phyloP scores from a whole-genome alignment of 2,888 invertebrate genomes.

The Pyrochroa serraticornis region DNA sequence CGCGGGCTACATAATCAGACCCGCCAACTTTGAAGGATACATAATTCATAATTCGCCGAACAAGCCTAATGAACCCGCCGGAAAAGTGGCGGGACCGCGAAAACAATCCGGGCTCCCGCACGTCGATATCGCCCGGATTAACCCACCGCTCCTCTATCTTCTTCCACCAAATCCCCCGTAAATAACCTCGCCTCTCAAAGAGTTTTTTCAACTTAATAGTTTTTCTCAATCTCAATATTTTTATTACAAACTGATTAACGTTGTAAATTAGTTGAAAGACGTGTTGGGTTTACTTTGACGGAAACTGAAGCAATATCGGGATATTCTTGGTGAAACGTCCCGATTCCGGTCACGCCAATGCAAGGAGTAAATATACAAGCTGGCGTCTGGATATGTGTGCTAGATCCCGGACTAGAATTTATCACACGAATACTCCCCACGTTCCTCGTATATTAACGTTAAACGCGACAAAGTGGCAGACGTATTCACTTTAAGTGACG shows the following conservation, averaged over 20 bases:
- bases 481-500: constrained; percentile 8
- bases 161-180: no score
- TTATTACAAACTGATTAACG: no score
- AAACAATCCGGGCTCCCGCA: constrained; percentile 9
- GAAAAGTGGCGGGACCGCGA: constrained; percentile 10
- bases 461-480: constrained; percentile 16
- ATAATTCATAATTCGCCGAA: constrained; percentile 15
- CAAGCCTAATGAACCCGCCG: constrained; percentile 9
- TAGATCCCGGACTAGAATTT: constrained; percentile 15
- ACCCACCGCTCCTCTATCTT: no score
- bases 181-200: no score
- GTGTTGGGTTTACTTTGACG: constrained; percentile 22
- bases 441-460: constrained; percentile 18
- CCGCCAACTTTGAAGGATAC: constrained; percentile 10
- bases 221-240: no score
- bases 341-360: constrained; percentile 25
- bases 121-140: constrained; percentile 8
- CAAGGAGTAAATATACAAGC: constrained; percentile 27
- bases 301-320: constrained; percentile 14
- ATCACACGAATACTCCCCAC: constrained; percentile 18
- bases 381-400: constrained; percentile 3
- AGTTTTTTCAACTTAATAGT: constrained; percentile 17
- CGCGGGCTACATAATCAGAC: no score
- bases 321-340: constrained; percentile 15
- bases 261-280: constrained; percentile 19